Evolutionary conservation across 2,888 invertebrate species (phyloP).

Genomic region (Ditylenchus weischeri): DNA sequence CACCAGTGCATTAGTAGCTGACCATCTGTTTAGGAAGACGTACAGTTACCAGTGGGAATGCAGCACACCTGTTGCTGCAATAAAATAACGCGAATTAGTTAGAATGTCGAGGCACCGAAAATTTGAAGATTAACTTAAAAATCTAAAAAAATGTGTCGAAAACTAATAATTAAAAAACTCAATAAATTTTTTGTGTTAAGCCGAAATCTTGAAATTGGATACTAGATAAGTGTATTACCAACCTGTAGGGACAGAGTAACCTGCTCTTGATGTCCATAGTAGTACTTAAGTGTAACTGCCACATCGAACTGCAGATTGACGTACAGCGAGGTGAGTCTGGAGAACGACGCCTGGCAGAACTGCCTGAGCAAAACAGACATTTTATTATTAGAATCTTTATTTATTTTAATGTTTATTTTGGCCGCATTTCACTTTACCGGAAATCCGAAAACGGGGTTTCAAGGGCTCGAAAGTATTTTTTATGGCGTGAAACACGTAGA

Average conservation of each 20-base stretch:
- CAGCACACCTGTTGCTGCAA: slow-evolving; percentile 47
- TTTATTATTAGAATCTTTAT: neutral
- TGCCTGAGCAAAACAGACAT: slow-evolving; percentile 38
- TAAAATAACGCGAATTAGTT: no score
- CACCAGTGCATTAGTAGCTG: no score
- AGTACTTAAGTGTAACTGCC: slow-evolving; percentile 47
- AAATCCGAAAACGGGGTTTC: no score
- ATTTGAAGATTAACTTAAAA: no score
- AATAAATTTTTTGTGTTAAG: no score
- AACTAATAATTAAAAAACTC: no score
- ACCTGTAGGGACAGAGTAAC: slow-evolving; percentile 33
- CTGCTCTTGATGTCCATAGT: slow-evolving; percentile 45
- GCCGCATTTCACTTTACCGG: neutral
- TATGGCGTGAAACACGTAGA: no score
- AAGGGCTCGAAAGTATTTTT: no score
- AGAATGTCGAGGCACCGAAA: no score
- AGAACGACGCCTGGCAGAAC: slow-evolving; percentile 47
- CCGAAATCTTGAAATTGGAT: no score
- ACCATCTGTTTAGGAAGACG: slow-evolving; percentile 19
- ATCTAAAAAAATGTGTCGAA: no score
- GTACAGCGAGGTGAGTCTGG: slow-evolving; percentile 47
- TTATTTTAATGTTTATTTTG: slow-evolving; percentile 8
- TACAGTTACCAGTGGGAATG: slow-evolving; percentile 50
- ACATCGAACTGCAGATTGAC: slow-evolving; percentile 53
- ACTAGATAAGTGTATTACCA: no score